These are phyloP conservation scores for Synanthedon myopaeformis DNA, from an alignment of 2,888 invertebrate species.

Conservation along the genomic window DNA sequence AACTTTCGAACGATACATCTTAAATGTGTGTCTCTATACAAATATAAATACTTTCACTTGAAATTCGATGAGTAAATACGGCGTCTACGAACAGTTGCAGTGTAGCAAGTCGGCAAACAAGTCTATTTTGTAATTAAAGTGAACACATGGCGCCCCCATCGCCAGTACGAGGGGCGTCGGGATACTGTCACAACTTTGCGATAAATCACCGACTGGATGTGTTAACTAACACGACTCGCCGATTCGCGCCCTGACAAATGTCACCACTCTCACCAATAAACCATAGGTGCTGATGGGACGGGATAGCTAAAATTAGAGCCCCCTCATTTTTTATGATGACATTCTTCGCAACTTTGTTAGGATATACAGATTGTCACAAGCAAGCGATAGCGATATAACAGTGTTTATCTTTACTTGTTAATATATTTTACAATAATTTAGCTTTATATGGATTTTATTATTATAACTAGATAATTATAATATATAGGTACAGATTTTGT, in stretches of 20 bases:
- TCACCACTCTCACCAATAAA: conserved; percentile 49
- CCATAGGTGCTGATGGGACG: conserved; percentile 23
- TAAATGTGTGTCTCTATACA: too few relatives aligned
- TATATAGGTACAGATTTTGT: too few relatives aligned
- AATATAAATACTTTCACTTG: too few relatives aligned
- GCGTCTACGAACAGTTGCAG: neutral
- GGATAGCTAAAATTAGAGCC: conserved; percentile 14
- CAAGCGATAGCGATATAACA: too few relatives aligned
- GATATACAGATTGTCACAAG: too few relatives aligned
- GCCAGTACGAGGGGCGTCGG: conserved; percentile 2
- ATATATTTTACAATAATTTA: too few relatives aligned
- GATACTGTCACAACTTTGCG: conserved; percentile 24
- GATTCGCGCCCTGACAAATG: conserved; percentile 42
- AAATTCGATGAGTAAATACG: too few relatives aligned
- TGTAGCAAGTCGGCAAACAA: neutral
- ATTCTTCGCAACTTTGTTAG: neutral
- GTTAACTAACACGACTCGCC: conserved; percentile 36
- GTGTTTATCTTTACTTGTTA: too few relatives aligned
- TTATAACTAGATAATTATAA: too few relatives aligned
- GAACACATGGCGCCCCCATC: conserved; percentile 9
- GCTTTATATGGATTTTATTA: too few relatives aligned
- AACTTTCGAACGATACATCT: too few relatives aligned
- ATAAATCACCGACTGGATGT: conserved; percentile 48
- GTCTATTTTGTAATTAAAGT: conserved; percentile 15
- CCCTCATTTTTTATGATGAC: conserved; percentile 4